Evolutionary conservation across 2,797 vertebrate genomes (phyloP), one percentile per base, ranked within the genome.

Genomic region (Chromis chromis): DNA sequence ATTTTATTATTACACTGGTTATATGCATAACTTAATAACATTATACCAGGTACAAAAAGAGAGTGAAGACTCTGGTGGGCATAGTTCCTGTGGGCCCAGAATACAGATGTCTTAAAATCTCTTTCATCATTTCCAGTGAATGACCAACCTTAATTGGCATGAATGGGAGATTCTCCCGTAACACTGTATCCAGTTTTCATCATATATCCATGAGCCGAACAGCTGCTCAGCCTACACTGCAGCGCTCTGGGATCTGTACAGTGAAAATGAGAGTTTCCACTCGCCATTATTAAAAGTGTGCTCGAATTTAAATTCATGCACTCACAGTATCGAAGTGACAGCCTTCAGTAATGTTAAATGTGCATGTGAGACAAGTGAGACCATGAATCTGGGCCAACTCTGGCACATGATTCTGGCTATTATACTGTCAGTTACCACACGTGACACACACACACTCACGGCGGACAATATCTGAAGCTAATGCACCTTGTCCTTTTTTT

Each of bases 331-430:
- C 52, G 74, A 75, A 3, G 2, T 65, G 87, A 76, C 52, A 74
- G 74, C 62, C 56, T 65, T 62, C n/a, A 54, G 55, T 63, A 55
- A 61, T 5, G 28, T 74, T 44, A 66, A 64, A 74, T 55, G 12
- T 48, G 52, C 53, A 78, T 21, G 39, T 62, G 74, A 79, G 64
- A 63, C 64, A 73, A 63, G 57, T 58, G 83, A 78, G 60, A 78
- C 42, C 12, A 24, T 78, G 75, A 86, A 86, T 84, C 80, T 81
- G 69, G 79, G 85, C 68, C 81, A 86, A 61, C 21, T 65, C 59
- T 76, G 46, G 33, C 59, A 70, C 62, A 44, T 65, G 56, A 69
- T 40, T 78, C 24, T 22, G 36, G 22, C 25, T 77, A 40, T 65
- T 68, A 42, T 13, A 40, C 50, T 78, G 36, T 66, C 67, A 56